A percentile compares a stretch with the other conserved stretches of the same genome.
These are phyloP conservation scores for Drosophila simulans DNA, from an alignment of 1,140 invertebrate genomes.

Conservation along the genomic window DNA sequence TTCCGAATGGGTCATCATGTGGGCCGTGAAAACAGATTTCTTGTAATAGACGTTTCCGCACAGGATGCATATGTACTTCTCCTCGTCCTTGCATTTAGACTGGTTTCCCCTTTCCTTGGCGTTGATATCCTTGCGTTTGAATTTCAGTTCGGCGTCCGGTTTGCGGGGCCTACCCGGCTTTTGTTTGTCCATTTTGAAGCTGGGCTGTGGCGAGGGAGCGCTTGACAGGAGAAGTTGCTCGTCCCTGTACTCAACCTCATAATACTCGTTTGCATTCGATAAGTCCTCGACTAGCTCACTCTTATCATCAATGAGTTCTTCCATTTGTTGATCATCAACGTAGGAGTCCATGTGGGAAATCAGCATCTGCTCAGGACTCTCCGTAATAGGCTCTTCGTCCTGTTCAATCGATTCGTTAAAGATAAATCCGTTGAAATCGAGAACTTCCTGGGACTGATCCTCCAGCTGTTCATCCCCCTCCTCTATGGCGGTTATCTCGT, in stretches of 20 bases:
- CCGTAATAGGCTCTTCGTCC: background rate
- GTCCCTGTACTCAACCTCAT: conserved; percentile 25
- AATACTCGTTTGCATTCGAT: conserved; percentile 6
- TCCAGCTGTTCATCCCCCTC: conserved; percentile 1
- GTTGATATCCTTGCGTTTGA: conserved; percentile 40
- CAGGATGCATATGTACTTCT: conserved; percentile 57
- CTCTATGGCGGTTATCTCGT: background rate
- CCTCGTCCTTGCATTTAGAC: background rate
- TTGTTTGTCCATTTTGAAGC: conserved; percentile 24
- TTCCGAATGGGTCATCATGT: conserved; percentile 68
- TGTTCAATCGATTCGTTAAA: background rate
- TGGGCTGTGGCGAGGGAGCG: conserved; percentile 35
- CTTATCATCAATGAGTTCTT: conserved; percentile 17
- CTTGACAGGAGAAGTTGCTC: conserved; percentile 39
- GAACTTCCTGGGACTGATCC: conserved; percentile 1
- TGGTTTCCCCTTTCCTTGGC: background rate
- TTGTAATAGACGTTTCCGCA: conserved; percentile 72
- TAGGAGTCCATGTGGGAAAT: conserved; percentile 28
- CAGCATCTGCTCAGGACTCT: background rate
- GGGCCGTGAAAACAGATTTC: conserved; percentile 57
- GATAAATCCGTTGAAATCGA: conserved; percentile 5
- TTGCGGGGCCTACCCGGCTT: conserved; percentile 55
- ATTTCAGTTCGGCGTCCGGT: conserved; percentile 52
- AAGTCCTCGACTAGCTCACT: conserved; percentile 17
- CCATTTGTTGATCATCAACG: conserved; percentile 1